Base-by-base conservation (phyloP, 2,797 vertebrate genomes). In the Simalia tracyae region DNA sequence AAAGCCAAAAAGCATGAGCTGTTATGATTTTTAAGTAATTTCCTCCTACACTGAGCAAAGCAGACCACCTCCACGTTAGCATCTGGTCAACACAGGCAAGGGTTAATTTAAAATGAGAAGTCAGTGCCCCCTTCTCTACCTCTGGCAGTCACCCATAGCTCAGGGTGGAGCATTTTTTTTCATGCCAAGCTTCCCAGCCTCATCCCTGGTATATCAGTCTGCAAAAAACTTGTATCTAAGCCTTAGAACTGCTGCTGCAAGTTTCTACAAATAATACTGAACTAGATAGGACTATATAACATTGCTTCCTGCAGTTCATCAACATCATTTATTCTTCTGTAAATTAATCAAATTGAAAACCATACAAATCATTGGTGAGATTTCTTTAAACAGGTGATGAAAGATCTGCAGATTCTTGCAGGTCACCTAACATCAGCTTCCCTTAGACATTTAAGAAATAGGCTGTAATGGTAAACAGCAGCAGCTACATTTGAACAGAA, bases 401-500 rank as follows among this genome's bases (percentile, higher is more conserved):
- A 9, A 46, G 19, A 87, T 61, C 17, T 22, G 24, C 19, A 36
- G 31, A 89, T 76, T 19, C 31, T 42, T 57, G n/a, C 1, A 36
- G 54, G 54, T 31, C 36, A 22, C 36, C 10, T n/a, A 7, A 28
- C 42, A 22, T 46, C 24, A 60, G 60, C 6, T 9, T 86, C 36
- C 24, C 36, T 15, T 24, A 50, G 10, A 11, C 42, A 2, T 87
- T 36, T 15, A 19, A 22, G 36, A 63, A 46, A 36, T 60, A 50
- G 22, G 42, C 59, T 63, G 22, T 24, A 87, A 46, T 14, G 22
- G 3, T 22, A 81, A 4, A 56, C 94, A 93, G 92, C 87, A 59
- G 90, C 86, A 59, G 89, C 89, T 56, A 26, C 63, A 57, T 95
- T 96, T 89, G 96, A 85, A 7, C 50, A 54, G 50, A 84, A 66